phyloP scores from a whole-genome alignment of 2,888 invertebrate genomes.

The Drosophila prostipennis region DNA sequence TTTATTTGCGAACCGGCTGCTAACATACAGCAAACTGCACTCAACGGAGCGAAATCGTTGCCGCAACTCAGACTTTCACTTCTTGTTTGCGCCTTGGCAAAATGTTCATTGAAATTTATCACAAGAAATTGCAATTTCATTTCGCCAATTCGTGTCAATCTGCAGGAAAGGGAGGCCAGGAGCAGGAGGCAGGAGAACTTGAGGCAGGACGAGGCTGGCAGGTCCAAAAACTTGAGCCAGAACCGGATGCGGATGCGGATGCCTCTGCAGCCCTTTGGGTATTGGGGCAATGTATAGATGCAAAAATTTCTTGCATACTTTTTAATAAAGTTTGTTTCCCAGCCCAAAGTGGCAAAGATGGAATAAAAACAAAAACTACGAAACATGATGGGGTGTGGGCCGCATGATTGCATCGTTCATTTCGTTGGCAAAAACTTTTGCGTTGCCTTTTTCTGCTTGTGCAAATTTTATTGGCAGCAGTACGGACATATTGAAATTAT shows the following conservation, averaged over 20 bases:
- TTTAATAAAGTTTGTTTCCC: slow-evolving; percentile 74
- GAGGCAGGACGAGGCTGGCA: slow-evolving; percentile 15
- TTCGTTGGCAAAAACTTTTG: slow-evolving; percentile 58
- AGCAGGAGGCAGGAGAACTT: not conserved
- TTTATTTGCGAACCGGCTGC: slow-evolving; percentile 17
- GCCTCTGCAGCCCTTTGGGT: slow-evolving; percentile 16
- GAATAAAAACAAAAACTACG: slow-evolving; percentile 34
- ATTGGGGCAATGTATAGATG: slow-evolving; percentile 50
- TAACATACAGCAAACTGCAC: slow-evolving; percentile 58
- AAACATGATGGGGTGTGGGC: slow-evolving; percentile 23
- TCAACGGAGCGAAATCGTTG: slow-evolving; percentile 41
- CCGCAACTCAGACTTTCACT: slow-evolving; percentile 34
- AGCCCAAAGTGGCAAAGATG: slow-evolving; percentile 69
- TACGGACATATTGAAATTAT: slow-evolving; percentile 49
- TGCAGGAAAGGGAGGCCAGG: no score
- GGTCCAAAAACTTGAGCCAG: slow-evolving; percentile 21
- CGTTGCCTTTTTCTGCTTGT: slow-evolving; percentile 23
- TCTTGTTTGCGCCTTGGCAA: slow-evolving; percentile 23
- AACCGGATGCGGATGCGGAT: slow-evolving; percentile 32
- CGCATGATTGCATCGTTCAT: slow-evolving; percentile 42
- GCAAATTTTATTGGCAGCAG: slow-evolving; percentile 68
- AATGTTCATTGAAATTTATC: slow-evolving; percentile 69
- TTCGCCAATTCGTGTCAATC: slow-evolving; percentile 70
- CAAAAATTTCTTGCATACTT: slow-evolving; percentile 67
- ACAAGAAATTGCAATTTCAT: slow-evolving; percentile 75